Conservation (phyloP, 2,113 vertebrate genomes). For the Neomonachus schauinslandi region DNA sequence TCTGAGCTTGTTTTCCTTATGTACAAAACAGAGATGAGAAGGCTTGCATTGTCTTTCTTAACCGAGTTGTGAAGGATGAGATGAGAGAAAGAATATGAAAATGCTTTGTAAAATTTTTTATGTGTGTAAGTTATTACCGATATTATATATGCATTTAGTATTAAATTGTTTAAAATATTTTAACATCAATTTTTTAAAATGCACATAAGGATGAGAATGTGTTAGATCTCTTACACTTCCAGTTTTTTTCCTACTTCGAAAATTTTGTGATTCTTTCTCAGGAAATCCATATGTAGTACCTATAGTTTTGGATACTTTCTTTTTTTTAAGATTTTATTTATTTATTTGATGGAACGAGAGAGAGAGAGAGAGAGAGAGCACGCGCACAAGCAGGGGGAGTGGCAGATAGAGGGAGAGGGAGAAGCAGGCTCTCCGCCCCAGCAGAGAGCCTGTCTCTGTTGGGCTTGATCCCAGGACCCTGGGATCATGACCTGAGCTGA, state of each 20-base stretch:
- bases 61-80: background rate
- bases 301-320: background rate
- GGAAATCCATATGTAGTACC: background rate
- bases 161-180: background rate
- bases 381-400: no score
- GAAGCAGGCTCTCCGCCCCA: no score
- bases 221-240: conserved; percentile 13
- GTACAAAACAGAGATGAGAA: background rate
- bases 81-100: background rate
- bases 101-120: conserved; percentile 34
- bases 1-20: conserved; percentile 6
- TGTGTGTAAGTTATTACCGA: background rate
- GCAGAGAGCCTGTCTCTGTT: no score
- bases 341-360: no score
- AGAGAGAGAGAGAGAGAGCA: no score
- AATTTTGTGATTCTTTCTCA: conserved; percentile 35
- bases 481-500: no score
- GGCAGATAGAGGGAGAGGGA: no score
- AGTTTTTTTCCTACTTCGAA: background rate
- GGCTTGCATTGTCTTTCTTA: background rate
- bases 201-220: background rate
- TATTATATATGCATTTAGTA: background rate
- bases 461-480: no score
- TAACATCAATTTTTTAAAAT: conserved; percentile 8
- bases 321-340: background rate